Evolutionary conservation across 2,113 vertebrate species (phyloP).

Genomic region (Pollimyrus isidori): DNA sequence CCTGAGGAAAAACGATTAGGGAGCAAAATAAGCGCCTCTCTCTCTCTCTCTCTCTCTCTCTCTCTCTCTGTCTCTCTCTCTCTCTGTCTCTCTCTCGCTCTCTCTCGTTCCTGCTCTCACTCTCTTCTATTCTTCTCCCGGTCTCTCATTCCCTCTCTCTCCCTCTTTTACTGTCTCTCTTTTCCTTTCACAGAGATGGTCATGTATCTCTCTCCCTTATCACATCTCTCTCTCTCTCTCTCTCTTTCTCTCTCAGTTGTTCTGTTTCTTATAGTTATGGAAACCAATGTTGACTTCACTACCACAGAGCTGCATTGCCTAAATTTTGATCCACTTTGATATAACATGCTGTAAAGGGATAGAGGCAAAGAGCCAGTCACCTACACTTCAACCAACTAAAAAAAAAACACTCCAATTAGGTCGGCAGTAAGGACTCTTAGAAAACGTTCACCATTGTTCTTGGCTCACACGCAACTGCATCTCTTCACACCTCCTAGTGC

Average conservation of each 20-base stretch:
- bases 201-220: not conserved
- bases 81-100: conserved; percentile 29
- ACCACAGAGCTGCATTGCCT: conserved; percentile 30
- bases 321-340: conserved; percentile 4
- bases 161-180: conserved; percentile 23
- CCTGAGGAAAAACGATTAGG: conserved; percentile 51
- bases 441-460: conserved; percentile 26
- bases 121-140: conserved; percentile 23
- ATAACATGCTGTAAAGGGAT: conserved; percentile 18
- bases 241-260: not conserved
- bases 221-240: not conserved
- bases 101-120: conserved; percentile 7
- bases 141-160: conserved; percentile 40
- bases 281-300: conserved; percentile 42
- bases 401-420: conserved; percentile 23
- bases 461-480: not conserved
- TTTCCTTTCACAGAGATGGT: not conserved
- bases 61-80: conserved; percentile 6
- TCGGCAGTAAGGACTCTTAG: not conserved
- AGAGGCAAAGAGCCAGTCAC: conserved; percentile 25
- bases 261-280: conserved; percentile 32
- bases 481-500: not conserved
- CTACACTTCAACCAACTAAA: conserved; percentile 29
- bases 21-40: conserved; percentile 48
- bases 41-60: conserved; percentile 31